Base-by-base conservation (phyloP, 2,888 invertebrate genomes). In the Drosophila lacicola region DNA sequence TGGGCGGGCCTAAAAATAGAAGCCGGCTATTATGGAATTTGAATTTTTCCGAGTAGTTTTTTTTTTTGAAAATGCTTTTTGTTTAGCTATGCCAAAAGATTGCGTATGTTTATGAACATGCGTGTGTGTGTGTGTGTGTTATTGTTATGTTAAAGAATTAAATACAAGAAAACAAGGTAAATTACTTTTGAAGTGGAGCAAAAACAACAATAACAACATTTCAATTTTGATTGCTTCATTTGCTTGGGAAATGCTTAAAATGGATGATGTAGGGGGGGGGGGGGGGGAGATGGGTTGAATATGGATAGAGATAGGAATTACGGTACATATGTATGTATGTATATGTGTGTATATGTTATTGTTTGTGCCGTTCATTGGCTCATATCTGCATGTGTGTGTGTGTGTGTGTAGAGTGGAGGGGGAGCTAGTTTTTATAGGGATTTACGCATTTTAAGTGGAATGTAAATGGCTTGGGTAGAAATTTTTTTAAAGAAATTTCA, bases 161-260 rank as follows among this genome's bases (percentile, higher is more conserved):
- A 70, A 70, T 36, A 41, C 17, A 25, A 34, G 45, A 67, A 84
- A 88, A 77, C 69, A 88, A 74, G 67, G 71, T 80, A 78, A 88
- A 88, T 88, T 82, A 83, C 78, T 70, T 80, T 77, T 88, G 61
- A 88, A 86, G 88, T 80, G 81, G 51, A 46, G 57, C 56, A 64
- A 72, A 41, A 62, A 55, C 61, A 70, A 61, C 36, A 66, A 80
- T 56, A 74, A 49, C 45, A 67, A 75, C 61, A 62, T 62, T 47
- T 74, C 58, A 74, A 62, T 57, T 69, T 65, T 58, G 63, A 88
- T 80, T 76, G 72, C 73, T 73, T 65, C 83, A 80, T 71, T 65
- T 54, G 58, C 45, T 67, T 69, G 42, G 53, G 55, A 66, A 64
- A 66, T 67, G 13, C 42, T 33, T 10, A 10, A 10, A 41, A 11